Evolutionary conservation across 2,888 invertebrate genomes (phyloP).

Genomic region (Reticulitermes lucifugus): DNA sequence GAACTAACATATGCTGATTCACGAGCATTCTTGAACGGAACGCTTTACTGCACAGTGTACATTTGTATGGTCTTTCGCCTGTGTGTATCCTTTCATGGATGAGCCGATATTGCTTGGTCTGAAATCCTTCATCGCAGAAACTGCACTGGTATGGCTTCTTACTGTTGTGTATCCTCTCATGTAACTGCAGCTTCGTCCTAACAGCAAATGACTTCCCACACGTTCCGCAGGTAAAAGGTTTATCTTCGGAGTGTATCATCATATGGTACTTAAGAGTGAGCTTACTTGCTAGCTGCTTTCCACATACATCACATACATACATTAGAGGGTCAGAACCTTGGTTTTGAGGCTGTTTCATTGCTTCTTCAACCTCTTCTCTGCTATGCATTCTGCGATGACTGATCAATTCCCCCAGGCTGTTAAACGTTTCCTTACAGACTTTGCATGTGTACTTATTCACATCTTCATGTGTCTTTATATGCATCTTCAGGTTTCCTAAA

Average conservation of each 20-base stretch:
- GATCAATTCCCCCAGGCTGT: slow-evolving; percentile 37
- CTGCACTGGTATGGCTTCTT: slow-evolving; percentile 61
- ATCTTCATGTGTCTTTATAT: slow-evolving; percentile 29
- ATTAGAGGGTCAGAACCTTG: neutral
- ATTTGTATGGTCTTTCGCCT: slow-evolving; percentile 52
- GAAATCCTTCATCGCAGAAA: slow-evolving; percentile 59
- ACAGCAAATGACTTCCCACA: slow-evolving; percentile 49
- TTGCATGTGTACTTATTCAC: slow-evolving; percentile 18
- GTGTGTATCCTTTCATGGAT: slow-evolving; percentile 59
- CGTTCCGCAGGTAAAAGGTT: slow-evolving; percentile 45
- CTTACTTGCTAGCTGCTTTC: slow-evolving; percentile 48
- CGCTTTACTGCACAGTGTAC: slow-evolving; percentile 50
- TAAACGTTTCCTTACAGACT: slow-evolving; percentile 29
- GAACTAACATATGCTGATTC: slow-evolving; percentile 48
- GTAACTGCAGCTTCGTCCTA: slow-evolving; percentile 54
- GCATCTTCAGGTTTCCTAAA: slow-evolving; percentile 28
- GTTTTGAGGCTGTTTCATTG: neutral
- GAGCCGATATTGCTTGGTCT: slow-evolving; percentile 59
- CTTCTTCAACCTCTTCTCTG: slow-evolving; percentile 39
- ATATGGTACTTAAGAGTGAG: slow-evolving; percentile 50
- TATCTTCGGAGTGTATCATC: slow-evolving; percentile 47
- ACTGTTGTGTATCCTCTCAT: slow-evolving; percentile 60
- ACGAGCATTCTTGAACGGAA: slow-evolving; percentile 51
- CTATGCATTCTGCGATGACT: slow-evolving; percentile 43
- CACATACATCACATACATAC: slow-evolving; percentile 42